Base-by-base conservation (phyloP, 1,140 invertebrate genomes). In the Rhopalosiphum padi region DNA sequence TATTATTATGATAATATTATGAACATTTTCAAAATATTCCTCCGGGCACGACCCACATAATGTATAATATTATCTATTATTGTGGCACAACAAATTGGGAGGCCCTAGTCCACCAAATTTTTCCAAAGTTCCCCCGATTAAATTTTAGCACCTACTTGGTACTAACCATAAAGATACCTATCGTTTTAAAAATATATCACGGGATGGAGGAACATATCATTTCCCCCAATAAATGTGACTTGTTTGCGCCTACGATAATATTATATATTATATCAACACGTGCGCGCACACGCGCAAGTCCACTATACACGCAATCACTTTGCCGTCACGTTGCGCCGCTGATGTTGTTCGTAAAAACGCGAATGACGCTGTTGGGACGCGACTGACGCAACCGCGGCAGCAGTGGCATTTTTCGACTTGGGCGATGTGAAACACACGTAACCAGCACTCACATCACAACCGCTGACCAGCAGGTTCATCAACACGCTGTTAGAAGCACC, bases 401-500 rank as follows among this genome's bases (percentile, higher is more conserved):
- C 43, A 2, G 35, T 23, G 4, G 51, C 22, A 35, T 90, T 89
- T 53, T 91, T 91, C 18, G 89, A 82, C 83, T 94, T 94, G 8
- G 94, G 88, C 35, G 94, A 93, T 53, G 94, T 94, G 95, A 98
- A 96, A 95, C 97, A 98, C 95, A 97, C 97, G 95, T 98, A 98
- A 94, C 98, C 98, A 94, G 98, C 97, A 96, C 97, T 97, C 95
- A 98, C 97, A 95, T 98, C 98, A 96, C 98, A 98, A 95, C 98
- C 98, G 96, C 97, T 98, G 95, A 98, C 97, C 95, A 98, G 96
- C 93, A 98, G 96, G 96, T 98, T 98, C 97, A 98, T 98, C 94
- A 98, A 96, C 94, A 98, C 98, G 95, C 97, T 97, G 94, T 94
- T 94, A 43, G 94, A 94, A 8, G 91, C 37, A 9, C 91, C 91